Conservation (phyloP, 2,888 invertebrate genomes). For the Oscheius sp. region DNA sequence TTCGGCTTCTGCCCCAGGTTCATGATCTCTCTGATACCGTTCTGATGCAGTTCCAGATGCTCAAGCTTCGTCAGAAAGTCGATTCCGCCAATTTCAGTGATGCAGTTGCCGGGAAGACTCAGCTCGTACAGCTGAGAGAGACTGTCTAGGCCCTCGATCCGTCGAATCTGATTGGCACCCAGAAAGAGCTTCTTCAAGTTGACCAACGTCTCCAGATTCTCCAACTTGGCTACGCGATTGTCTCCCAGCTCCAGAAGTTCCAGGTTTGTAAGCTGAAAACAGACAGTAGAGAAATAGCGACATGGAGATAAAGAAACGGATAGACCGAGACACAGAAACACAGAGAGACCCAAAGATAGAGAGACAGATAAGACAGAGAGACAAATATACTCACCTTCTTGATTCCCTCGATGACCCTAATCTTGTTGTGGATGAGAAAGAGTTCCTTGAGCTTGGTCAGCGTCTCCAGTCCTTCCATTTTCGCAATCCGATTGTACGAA, state of each 20-base stretch:
- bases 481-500: constrained; percentile 86
- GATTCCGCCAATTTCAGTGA: constrained; percentile 38
- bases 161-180: constrained; percentile 93
- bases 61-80: background rate
- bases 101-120: constrained; percentile 50
- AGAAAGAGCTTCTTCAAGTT: constrained; percentile 80
- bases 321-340: background rate
- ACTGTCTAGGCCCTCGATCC: constrained; percentile 77
- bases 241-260: constrained; percentile 91
- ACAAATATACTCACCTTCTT: constrained; percentile 77
- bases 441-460: constrained; percentile 74
- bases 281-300: background rate
- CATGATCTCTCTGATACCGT: constrained; percentile 22
- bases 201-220: constrained; percentile 41
- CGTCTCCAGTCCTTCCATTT: constrained; percentile 74
- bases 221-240: constrained; percentile 81
- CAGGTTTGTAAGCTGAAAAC: constrained; percentile 77
- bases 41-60: constrained; percentile 31
- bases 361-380: background rate
- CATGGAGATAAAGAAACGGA: background rate
- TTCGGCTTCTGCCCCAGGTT: constrained; percentile 7
- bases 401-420: constrained; percentile 74
- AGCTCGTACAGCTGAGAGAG: constrained; percentile 41
- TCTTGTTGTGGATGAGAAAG: constrained; percentile 77
- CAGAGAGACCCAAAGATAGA: no score